Evolutionary conservation across 2,113 vertebrate species (phyloP), one percentile per base, ranked within the genome.

Genomic region (Bambusicola thoracicus): DNA sequence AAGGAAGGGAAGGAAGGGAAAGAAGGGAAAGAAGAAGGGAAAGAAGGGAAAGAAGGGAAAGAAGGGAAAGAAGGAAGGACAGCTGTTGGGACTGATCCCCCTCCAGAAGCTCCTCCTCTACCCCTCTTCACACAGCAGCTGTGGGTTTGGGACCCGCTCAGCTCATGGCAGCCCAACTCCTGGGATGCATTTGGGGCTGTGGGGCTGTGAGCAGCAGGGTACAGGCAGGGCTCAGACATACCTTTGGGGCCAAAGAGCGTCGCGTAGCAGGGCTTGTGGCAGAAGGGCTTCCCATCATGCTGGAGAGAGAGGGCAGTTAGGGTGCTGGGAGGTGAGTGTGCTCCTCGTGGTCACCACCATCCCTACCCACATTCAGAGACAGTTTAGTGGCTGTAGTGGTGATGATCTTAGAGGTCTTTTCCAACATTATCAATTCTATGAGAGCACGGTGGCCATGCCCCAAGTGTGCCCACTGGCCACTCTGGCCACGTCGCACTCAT

Each of bases 241-340:
- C 99, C 99, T 99, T 99, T 99, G 92, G 99, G 99, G 77, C 99
- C 99, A 0, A 98, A 98, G 68, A 99, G 98, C 0, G 98, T 98
- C 41, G 99, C 99, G 0, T 99, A 99, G 97, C 99, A 99, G 3
- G 99, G 99, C 87, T 99, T 99, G 98, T 99, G 99, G 97, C 99
- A 99, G 97, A 99, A 99, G 6, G 99, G 99, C 85, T 98, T 98
- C 77, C 98, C 98, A 9, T 99, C 98, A 5, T 99, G 99, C 99
- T 99, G 97, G 61, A 74, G 75, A 90, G 83, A 96, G 85, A 96
- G 61, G 21, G 65, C 22, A 0, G 17, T 94, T 78, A 95, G 68
- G 34, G 7, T 27, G 25, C 65, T 1, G 25, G 59, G 48, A 0
- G 0, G 41, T 0, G 2, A 73, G 10, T 7, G 10, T 56, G 30